Evolutionary conservation across 2,113 vertebrate genomes (phyloP).

Genomic region (Phyllopteryx taeniolatus): DNA sequence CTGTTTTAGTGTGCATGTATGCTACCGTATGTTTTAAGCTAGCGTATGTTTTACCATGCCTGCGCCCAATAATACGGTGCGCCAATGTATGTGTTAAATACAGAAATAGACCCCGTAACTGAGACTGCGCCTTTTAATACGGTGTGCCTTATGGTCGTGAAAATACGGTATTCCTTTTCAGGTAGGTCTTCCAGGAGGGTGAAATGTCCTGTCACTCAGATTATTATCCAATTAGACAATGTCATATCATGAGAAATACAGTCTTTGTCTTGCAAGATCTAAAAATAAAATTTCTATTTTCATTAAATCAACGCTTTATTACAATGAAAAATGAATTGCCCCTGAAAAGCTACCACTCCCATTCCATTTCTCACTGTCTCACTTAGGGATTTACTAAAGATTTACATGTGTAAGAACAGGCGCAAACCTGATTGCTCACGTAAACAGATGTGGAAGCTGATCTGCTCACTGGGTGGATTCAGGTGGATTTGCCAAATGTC

Average conservation of each 20-base stretch:
- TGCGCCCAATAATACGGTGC: too few species aligned
- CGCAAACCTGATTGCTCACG: background rate
- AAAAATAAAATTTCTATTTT: conserved; percentile 72
- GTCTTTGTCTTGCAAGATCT: conserved; percentile 66
- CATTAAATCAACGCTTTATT: conserved; percentile 73
- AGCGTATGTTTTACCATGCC: too few species aligned
- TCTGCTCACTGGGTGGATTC: background rate
- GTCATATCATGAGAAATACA: conserved; percentile 65
- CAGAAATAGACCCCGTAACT: too few species aligned
- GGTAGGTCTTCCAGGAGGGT: conserved; percentile 6
- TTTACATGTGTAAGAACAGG: background rate
- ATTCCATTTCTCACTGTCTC: conserved; percentile 7
- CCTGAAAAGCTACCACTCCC: conserved; percentile 36
- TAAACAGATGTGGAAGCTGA: background rate
- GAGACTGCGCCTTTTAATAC: too few species aligned
- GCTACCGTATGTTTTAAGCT: too few species aligned
- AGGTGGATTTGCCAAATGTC: too few species aligned
- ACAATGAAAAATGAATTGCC: conserved; percentile 68
- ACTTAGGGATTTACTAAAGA: background rate
- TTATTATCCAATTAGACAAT: conserved; percentile 67
- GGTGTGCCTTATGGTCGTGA: too few species aligned
- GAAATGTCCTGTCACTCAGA: conserved; percentile 55
- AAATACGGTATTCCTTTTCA: background rate
- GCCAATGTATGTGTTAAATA: too few species aligned
- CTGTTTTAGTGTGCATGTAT: too few species aligned